Conservation (phyloP, 2,113 vertebrate species). For the Podocnemis expansa region DNA sequence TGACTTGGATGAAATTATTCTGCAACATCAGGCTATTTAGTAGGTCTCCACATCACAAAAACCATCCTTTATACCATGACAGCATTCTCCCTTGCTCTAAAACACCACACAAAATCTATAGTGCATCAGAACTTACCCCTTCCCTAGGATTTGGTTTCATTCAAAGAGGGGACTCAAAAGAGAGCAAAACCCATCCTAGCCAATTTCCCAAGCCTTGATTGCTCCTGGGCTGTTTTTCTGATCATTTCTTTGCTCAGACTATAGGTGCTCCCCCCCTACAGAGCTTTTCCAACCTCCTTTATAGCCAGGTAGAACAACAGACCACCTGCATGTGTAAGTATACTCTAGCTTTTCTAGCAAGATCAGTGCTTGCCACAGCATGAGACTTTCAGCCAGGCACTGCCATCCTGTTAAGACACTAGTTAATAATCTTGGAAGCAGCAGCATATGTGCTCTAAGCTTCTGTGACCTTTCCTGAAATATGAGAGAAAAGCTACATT, state of each 20-base stretch:
- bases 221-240: not conserved
- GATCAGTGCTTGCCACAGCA: not conserved
- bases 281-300: not conserved
- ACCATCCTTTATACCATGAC: not conserved
- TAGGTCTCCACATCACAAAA: not conserved
- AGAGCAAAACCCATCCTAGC: not conserved
- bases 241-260: not conserved
- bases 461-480: not conserved
- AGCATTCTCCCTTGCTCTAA: not conserved
- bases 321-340: not conserved
- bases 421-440: not conserved
- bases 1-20: not conserved
- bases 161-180: not conserved
- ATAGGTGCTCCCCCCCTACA: not conserved
- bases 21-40: not conserved
- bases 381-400: not conserved
- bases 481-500: too few relatives aligned
- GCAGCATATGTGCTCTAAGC: not conserved
- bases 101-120: not conserved
- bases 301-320: not conserved
- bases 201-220: not conserved
- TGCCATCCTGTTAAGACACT: not conserved
- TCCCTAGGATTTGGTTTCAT: not conserved
- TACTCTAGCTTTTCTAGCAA: not conserved
- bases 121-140: not conserved